Conservation (phyloP, 2,888 invertebrate genomes). For the Leistus spinibarbis region DNA sequence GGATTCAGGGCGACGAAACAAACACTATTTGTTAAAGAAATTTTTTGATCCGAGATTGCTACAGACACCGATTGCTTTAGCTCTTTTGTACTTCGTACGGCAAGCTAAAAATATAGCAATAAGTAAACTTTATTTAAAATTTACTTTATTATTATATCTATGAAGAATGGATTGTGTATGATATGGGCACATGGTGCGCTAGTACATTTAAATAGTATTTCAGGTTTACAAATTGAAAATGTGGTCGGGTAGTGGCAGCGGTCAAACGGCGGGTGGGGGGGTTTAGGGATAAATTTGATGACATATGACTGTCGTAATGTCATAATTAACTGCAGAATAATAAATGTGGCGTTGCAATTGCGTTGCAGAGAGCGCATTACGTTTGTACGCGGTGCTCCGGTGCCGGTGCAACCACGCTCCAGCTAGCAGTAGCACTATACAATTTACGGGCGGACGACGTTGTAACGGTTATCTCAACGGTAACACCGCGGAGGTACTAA, state of each 20-base stretch:
- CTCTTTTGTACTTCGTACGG: too few species aligned
- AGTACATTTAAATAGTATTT: too few species aligned
- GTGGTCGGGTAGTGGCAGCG: neutral
- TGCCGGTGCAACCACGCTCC: neutral
- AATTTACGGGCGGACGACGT: conserved; percentile 7
- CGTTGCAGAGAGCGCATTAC: neutral
- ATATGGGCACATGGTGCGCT: too few species aligned
- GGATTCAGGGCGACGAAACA: too few species aligned
- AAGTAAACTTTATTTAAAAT: too few species aligned
- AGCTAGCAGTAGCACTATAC: neutral
- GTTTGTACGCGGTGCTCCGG: neutral
- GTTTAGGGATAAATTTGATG: neutral
- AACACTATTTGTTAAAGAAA: too few species aligned
- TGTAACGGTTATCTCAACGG: conserved; percentile 23
- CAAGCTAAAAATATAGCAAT: too few species aligned
- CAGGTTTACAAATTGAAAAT: too few species aligned
- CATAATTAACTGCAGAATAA: conserved; percentile 16
- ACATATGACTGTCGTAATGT: neutral
- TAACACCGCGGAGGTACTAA: conserved; percentile 11
- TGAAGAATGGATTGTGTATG: too few species aligned
- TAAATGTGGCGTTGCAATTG: conserved; percentile 12
- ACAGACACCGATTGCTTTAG: too few species aligned
- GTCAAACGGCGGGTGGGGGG: neutral
- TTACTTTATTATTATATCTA: too few species aligned
- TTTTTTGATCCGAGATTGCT: too few species aligned